Evolutionary conservation across 2,797 vertebrate genomes (phyloP).

Genomic region (Phalloptychus januarius): DNA sequence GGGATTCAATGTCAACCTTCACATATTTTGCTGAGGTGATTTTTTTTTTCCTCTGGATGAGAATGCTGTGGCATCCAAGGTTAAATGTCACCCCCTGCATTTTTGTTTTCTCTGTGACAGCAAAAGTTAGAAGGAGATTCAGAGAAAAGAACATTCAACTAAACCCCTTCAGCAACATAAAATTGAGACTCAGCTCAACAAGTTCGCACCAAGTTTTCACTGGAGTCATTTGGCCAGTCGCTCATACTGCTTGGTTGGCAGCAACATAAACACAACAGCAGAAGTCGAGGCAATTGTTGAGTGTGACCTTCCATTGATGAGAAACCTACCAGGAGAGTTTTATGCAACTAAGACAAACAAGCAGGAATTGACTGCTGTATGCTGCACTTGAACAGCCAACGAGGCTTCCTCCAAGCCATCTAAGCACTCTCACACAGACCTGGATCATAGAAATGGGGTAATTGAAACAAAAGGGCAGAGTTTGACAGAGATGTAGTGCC

Average conservation of each 20-base stretch:
- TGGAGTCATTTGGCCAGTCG: slow-evolving; percentile 38
- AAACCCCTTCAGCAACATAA: slow-evolving; percentile 52
- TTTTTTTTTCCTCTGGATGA: slow-evolving; percentile 30
- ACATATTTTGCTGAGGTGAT: slow-evolving; percentile 28
- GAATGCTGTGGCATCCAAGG: slow-evolving; percentile 35
- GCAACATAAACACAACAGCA: slow-evolving; percentile 32
- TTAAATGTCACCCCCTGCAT: slow-evolving; percentile 62
- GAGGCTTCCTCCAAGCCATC: slow-evolving; percentile 53
- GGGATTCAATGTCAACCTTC: slow-evolving; percentile 36
- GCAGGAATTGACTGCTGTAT: slow-evolving; percentile 26
- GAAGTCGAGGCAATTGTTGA: slow-evolving; percentile 40
- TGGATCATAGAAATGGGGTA: slow-evolving; percentile 77
- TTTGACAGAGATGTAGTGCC: slow-evolving; percentile 79
- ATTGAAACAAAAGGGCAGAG: slow-evolving; percentile 80
- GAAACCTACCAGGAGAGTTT: slow-evolving; percentile 56
- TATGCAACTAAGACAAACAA: slow-evolving; percentile 41
- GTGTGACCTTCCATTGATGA: slow-evolving; percentile 46
- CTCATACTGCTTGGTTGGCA: slow-evolving; percentile 30
- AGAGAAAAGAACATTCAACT: slow-evolving; percentile 59
- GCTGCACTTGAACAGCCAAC: slow-evolving; percentile 53
- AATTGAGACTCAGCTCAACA: slow-evolving; percentile 49
- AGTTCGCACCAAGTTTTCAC: slow-evolving; percentile 51
- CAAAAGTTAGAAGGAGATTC: slow-evolving; percentile 12
- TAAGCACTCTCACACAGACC: slow-evolving; percentile 65
- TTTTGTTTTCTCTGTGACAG: slow-evolving; percentile 33